phyloP scores from a whole-genome alignment of 35 echinoderm and acorn worm genomes.

The Apostichopus parvimensis region DNA sequence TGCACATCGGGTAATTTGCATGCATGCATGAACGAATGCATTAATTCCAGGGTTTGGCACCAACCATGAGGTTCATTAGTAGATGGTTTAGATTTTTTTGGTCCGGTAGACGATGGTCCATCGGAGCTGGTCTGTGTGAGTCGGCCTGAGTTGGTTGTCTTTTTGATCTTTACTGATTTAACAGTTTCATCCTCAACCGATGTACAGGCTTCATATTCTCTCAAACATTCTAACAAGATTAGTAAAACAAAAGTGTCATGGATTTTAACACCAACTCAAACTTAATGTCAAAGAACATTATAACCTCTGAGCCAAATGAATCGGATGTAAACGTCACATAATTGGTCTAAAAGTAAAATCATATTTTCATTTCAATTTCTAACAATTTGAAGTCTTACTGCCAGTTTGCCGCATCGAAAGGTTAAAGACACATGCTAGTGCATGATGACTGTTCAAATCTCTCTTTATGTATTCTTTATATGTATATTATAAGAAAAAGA shows the following conservation, averaged over 20 bases:
- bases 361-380: too few relatives aligned
- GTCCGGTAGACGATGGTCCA: background rate
- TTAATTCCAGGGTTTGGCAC: background rate
- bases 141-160: background rate
- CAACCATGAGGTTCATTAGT: slow-evolving; percentile 22
- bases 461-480: too few relatives aligned
- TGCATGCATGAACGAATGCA: background rate
- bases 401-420: too few relatives aligned
- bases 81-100: slow-evolving; percentile 38
- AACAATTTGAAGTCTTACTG: too few relatives aligned
- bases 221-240: slow-evolving; percentile 9
- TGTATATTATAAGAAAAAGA: too few relatives aligned
- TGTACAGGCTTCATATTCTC: slow-evolving; percentile 21
- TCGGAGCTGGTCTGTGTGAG: background rate
- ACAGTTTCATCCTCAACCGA: slow-evolving; percentile 19
- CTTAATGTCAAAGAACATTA: too few relatives aligned
- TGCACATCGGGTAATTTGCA: background rate
- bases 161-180: background rate
- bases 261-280: too few relatives aligned
- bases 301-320: too few relatives aligned
- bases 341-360: too few relatives aligned
- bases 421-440: too few relatives aligned
- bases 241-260: background rate
- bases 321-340: too few relatives aligned
- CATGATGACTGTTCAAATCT: too few relatives aligned